Evolutionary conservation across 2,797 vertebrate genomes (phyloP), one percentile per base, ranked within the genome.

Genomic region (Chelon auratus): DNA sequence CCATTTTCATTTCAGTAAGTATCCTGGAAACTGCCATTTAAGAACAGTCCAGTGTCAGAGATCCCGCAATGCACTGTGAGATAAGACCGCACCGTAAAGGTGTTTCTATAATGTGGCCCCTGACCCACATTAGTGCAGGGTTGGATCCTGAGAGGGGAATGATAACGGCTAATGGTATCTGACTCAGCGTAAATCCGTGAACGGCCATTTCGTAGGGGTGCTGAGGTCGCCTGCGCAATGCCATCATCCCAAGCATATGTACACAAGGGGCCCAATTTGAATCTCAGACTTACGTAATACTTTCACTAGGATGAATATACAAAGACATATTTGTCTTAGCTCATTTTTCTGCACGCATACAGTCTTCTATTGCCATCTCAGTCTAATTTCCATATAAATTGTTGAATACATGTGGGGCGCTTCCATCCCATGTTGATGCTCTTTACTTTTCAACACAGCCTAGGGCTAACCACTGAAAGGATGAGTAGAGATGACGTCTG

Each of bases 131-230:
- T 89, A 90, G 78, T 70, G 80, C 71, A 45, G 75, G 80, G 77
- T 78, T 65, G 77, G 65, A 75, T 87, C 87, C 86, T 83, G 80
- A 83, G 87, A 88, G 84, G 72, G 52, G 24, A 62, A 72, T 72
- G 75, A 87, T 81, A 87, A 83, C 73, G 72, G 78, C 76, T 90
- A 88, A 90, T 89, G 88, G 86, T 74, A 68, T 85, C 82, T 91
- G 87, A 89, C 84, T 90, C 89, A 84, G 84, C 91, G 84, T 68
- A 80, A 82, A 79, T 74, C 69, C 69, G 75, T 43, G 65, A 81
- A 62, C 74, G 83, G 77, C 66, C 60, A 56, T 84, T 87, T 69
- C 2, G n/a, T 39, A 20, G 54, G 22, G 68, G 57, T 72, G 77
- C 82, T 59, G 67, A 77, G 90, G 86, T 90, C 50, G 33, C 57